Evolutionary conservation across 2,888 invertebrate genomes (phyloP), one percentile per base, ranked within the genome.

Genomic region (Ophonus ardosiacus): DNA sequence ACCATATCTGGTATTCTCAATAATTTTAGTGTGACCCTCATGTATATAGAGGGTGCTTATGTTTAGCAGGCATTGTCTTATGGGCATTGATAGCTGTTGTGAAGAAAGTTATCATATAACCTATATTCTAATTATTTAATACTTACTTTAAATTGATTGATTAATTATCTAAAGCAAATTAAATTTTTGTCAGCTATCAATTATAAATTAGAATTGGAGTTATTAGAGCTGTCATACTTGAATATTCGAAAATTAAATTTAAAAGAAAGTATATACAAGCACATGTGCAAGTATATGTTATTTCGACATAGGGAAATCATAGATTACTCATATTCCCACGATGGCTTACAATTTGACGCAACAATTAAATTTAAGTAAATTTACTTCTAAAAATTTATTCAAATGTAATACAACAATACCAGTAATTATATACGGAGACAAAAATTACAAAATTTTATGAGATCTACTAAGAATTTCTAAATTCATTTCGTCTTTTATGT

Each of bases 291-390:
- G 59, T 17, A 17, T 17, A 31, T 31, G 31, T 31, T 31, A 68
- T 68, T 68, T 68, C 68, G 68, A 38, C 68, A 68, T 68, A 68
- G 38, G 68, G 68, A 68, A 68, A 68, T 63, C 63, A 63, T 21
- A 21, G 21, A 8, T 10, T 63, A 63, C 21, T 63, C 8, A 63
- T 18, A 63, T 68, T 68, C 68, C 68, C 68, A 68, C 68, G 68
- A 68, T 38, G 68, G 5, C 31, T 31, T 65, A 65, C 24, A 24
- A 18, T 68, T 38, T 68, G 68, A 68, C 68, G 68, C 31, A 68
- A 68, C 68, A 15, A 63, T 63, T 63, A 63, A 63, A 63, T 63
- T 5, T 24, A 63, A 63, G 21, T 10, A 63, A 63, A 24, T 8
- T 18, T 21, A 13, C 8, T 51, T 51, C 10, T 51, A 51, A 51